Evolutionary conservation across 2,888 invertebrate species (phyloP), one percentile per base, ranked within the genome.

Genomic region (Siphlonurus alternatus): DNA sequence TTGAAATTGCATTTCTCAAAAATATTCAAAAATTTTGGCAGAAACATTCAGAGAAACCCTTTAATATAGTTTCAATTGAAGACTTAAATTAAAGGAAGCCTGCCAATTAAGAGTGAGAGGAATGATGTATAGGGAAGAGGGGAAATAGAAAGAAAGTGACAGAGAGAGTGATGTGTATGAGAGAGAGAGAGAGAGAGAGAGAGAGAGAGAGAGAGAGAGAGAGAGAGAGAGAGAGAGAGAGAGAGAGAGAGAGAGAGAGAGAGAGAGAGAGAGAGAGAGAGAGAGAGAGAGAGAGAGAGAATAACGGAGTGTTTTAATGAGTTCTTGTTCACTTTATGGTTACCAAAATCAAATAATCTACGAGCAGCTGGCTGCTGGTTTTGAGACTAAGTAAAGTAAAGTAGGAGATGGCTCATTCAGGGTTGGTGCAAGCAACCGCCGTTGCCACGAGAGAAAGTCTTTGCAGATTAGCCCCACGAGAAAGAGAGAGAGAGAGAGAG

Each of bases 241-340:
- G 2, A 2, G 1, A 2, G 1, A 2, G 3, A 18, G 2, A n/a
- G 23, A 19, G 23, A 1, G 63, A 20, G 63, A 63, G 54, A 53
- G 56, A 2, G 23, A 54, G 25, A 63, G 54, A 53, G 63, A 38
- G 22, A 53, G 62, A 54, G 22, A 62, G 53, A 62, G 23, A 25
- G 54, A 10, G 15, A 51, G 15, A n/a, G 5, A 23, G 20, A 1
- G 19, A 22, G 15, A 18, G 23, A 23, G 23, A 53, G 23, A 22
- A 62, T 18, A 53, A 53, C 24, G 19, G 59, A 18, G 63, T n/a
- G 7, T 15, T 23, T 18, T 23, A 63, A 2, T 24, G 61, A 61
- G 38, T 2, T 22, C 59, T 59, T 22, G 59, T 19, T 2, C 59
- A 59, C 59, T 59, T 20, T n/a, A 59, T 22, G 59, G 59, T 22